Evolutionary conservation across 2,797 vertebrate species (phyloP).

Genomic region (Siniperca undulata): DNA sequence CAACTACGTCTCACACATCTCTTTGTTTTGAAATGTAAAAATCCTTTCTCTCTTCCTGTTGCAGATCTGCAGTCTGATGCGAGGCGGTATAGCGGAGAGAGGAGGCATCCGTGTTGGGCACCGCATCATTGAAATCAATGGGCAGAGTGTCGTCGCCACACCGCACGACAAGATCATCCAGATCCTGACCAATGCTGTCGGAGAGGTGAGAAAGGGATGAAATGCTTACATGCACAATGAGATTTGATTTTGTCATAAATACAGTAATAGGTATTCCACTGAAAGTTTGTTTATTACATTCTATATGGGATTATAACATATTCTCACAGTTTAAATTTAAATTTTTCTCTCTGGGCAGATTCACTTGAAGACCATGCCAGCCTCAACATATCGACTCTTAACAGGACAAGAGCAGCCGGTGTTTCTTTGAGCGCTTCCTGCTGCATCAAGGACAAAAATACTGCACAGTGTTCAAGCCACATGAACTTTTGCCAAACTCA

Average conservation of each 20-base stretch:
- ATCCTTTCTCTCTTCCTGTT: background rate
- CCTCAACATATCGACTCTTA: constrained; percentile 95
- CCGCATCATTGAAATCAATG: constrained; percentile 98
- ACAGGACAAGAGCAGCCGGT: constrained; percentile 96
- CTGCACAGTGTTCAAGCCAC: constrained; percentile 51
- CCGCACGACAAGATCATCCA: constrained; percentile 94
- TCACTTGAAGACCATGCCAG: constrained; percentile 97
- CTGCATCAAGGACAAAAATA: constrained; percentile 26
- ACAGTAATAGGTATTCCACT: background rate
- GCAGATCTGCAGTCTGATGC: constrained; percentile 98
- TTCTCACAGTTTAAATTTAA: background rate
- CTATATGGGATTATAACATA: background rate
- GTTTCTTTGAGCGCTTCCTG: constrained; percentile 87
- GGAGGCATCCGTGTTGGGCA: constrained; percentile 96
- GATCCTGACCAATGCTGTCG: constrained; percentile 90
- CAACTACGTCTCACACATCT: background rate
- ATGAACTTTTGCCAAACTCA: constrained; percentile 68
- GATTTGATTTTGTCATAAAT: background rate
- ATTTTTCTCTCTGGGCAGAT: constrained; percentile 83
- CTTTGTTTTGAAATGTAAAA: background rate
- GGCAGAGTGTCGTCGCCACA: constrained; percentile 95
- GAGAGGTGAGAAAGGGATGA: constrained; percentile 86
- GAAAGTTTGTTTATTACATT: background rate
- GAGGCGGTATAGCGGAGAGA: constrained; percentile 94
- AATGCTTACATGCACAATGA: background rate